Evolutionary conservation across 1,140 invertebrate species (phyloP).

Genomic region (Drosophila guanche): DNA sequence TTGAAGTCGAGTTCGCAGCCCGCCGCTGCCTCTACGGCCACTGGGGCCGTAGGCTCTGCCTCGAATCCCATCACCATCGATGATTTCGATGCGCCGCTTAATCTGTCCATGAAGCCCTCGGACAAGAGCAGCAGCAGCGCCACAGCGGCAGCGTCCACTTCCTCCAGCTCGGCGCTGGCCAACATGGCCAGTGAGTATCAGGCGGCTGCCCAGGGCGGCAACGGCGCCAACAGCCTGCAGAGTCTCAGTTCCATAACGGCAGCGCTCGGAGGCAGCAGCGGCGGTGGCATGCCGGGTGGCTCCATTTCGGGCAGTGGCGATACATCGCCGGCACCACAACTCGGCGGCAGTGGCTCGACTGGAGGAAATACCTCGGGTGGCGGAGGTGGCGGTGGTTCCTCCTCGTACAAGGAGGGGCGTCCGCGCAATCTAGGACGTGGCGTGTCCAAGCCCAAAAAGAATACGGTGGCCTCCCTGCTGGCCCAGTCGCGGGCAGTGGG

Average conservation of each 20-base stretch:
- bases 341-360: conserved; percentile 24
- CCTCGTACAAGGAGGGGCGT: conserved; percentile 87
- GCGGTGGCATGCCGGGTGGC: conserved; percentile 69
- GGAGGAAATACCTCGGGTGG: conserved; percentile 20
- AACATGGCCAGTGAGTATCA: conserved; percentile 58
- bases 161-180: conserved; percentile 35
- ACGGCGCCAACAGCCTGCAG: conserved; percentile 67
- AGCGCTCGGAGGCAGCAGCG: conserved; percentile 63
- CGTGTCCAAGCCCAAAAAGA: conserved; percentile 95
- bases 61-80: conserved; percentile 84
- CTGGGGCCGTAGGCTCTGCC: conserved; percentile 73
- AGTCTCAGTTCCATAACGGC: conserved; percentile 83
- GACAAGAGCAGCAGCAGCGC: conserved; percentile 70
- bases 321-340: conserved; percentile 61
- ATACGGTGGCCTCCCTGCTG: conserved; percentile 93
- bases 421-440: conserved; percentile 92
- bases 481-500: conserved; percentile 92
- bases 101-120: conserved; percentile 91
- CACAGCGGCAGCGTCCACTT: conserved; percentile 11
- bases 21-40: conserved; percentile 53
- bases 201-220: conserved; percentile 29
- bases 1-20: conserved; percentile 49
- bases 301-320: conserved; percentile 71
- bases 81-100: conserved; percentile 90
- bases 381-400: conserved; percentile 54